Evolutionary conservation across 2,797 vertebrate species (phyloP).

Genomic region (Artibeus lituratus): DNA sequence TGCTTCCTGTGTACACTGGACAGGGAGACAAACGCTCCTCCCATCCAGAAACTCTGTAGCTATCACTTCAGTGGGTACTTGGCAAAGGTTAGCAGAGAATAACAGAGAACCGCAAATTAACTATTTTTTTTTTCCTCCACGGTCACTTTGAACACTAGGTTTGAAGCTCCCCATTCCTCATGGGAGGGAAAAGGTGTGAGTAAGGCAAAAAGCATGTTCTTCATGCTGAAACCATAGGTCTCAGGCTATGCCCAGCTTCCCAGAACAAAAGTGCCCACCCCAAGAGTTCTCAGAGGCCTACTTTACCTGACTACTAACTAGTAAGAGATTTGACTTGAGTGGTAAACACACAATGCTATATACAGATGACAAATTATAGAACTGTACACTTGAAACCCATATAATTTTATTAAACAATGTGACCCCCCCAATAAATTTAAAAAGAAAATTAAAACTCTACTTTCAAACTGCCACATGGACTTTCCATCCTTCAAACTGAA

Average conservation of each 20-base stretch:
- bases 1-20: not conserved
- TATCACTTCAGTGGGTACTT: not conserved
- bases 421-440: not conserved
- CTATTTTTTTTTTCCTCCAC: not conserved
- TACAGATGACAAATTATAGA: not conserved
- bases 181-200: not conserved
- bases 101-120: conserved; percentile 18
- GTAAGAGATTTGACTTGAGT: not conserved
- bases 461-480: not conserved
- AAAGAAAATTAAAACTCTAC: not conserved
- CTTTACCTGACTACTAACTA: not conserved
- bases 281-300: not conserved
- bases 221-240: not conserved
- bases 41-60: not conserved
- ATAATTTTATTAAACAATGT: not conserved
- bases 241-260: not conserved
- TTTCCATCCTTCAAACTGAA: not conserved
- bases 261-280: not conserved
- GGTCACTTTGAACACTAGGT: not conserved
- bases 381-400: not conserved
- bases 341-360: not conserved
- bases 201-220: not conserved
- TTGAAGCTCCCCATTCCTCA: not conserved
- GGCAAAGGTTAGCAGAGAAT: not conserved
- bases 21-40: not conserved